Evolutionary conservation across 1,140 invertebrate species (phyloP).

Genomic region (Atta colombica): DNA sequence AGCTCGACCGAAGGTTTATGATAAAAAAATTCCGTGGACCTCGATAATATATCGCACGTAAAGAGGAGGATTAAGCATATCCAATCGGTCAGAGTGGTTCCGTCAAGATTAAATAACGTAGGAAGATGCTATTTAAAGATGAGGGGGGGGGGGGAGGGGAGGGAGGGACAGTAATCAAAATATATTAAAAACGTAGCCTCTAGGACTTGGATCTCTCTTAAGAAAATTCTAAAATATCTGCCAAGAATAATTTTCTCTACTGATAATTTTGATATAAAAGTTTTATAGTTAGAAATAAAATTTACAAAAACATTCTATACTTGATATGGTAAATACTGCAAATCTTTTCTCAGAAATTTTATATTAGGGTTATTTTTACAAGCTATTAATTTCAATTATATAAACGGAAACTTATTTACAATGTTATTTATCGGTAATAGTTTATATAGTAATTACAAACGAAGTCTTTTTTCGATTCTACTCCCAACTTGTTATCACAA

Average conservation of each 20-base stretch:
- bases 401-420: background rate
- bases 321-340: background rate
- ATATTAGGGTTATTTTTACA: background rate
- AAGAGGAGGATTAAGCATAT: constrained; percentile 73
- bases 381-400: constrained; percentile 12
- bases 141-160: background rate
- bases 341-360: background rate
- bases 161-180: constrained; percentile 14
- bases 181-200: constrained; percentile 8
- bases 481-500: constrained; percentile 20
- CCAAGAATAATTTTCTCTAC: background rate
- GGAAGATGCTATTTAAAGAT: background rate
- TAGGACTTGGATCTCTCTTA: constrained; percentile 40
- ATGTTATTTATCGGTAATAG: background rate
- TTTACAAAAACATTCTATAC: background rate
- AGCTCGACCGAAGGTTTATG: constrained; percentile 39
- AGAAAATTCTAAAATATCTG: constrained; percentile 1
- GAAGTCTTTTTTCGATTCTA: background rate
- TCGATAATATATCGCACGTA: constrained; percentile 74
- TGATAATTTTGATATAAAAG: constrained; percentile 14
- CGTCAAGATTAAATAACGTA: constrained; percentile 70
- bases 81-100: constrained; percentile 46
- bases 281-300: background rate
- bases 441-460: background rate
- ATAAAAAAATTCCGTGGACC: constrained; percentile 70